Evolutionary conservation across 2,113 vertebrate species (phyloP), one percentile per base, ranked within the genome.

Genomic region (Sinocyclocheilus maitianheensis): DNA sequence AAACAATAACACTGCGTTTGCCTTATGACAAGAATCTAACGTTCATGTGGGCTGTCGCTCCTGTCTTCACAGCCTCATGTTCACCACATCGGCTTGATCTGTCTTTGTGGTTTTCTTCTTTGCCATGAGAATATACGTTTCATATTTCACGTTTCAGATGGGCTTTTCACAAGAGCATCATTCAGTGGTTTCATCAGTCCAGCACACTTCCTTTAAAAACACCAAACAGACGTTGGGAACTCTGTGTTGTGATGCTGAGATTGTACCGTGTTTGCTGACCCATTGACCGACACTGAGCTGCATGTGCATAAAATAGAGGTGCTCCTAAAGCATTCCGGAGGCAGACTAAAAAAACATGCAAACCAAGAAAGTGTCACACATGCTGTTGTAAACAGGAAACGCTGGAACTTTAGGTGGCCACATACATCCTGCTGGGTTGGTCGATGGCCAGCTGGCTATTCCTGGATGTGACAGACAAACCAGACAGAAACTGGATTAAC

Each of bases 341-440:
- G n/a, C 81, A 74, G 46, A 37, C 51, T 86, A 3, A 20, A 51
- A 4, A 20, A 51, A 75, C 81, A 90, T 34, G 34, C 10, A 87
- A 91, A 82, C 71, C 87, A 89, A 88, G 91, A 90, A 93, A 89
- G 90, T 89, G 81, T 85, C 91, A 92, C 91, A 92, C 91, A 92
- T 86, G 89, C 91, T 87, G 84, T 77, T 60, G 91, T 93, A 93
- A 95, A 93, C 92, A 94, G 93, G 92, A 95, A 94, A 90, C 87
- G 82, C 90, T 92, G 91, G 91, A 90, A 90, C 77, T 81, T 92
- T 90, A 92, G 91, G 91, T 89, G 83, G 86, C 91, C 88, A 90
- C 89, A 93, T 90, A 89, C 89, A 82, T 93, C 91, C 87, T 86
- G 89, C 71, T 89, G 89, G 85, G 55, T 62, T 92, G 89, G 84